These are phyloP conservation scores for Pollimyrus isidori DNA, from an alignment of 2,113 vertebrate genomes.

Conservation along the genomic window DNA sequence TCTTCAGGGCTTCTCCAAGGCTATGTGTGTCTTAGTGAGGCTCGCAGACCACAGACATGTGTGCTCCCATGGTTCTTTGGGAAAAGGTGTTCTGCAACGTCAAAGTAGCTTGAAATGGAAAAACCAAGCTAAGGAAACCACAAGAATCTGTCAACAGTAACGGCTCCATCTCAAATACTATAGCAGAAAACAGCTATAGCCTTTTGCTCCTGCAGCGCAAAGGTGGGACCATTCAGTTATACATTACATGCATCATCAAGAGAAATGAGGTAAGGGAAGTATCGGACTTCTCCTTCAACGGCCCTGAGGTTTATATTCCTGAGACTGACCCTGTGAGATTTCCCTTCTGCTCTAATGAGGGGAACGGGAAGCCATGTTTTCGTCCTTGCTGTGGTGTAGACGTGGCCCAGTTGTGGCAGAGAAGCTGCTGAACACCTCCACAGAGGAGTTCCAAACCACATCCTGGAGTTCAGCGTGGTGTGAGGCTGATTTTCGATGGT, in stretches of 20 bases:
- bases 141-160: constrained; percentile 10
- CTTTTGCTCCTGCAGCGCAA: background rate
- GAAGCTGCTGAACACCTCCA: background rate
- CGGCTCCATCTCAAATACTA: background rate
- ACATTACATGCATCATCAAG: constrained; percentile 1
- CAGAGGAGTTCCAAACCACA: background rate
- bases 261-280: background rate
- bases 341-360: background rate
- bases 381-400: background rate
- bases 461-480: background rate
- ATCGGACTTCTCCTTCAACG: background rate
- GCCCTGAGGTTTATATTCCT: background rate
- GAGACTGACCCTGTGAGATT: background rate
- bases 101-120: background rate
- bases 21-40: background rate
- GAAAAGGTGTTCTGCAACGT: constrained; percentile 1
- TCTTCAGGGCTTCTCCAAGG: background rate
- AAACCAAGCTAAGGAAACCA: background rate
- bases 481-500: background rate
- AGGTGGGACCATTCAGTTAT: background rate
- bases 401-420: background rate
- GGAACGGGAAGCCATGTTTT: background rate
- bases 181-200: background rate
- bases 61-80: background rate
- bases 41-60: background rate